These are phyloP conservation scores for Nothoprocta perdicaria DNA, from an alignment of 2,113 vertebrate genomes.

Conservation along the genomic window DNA sequence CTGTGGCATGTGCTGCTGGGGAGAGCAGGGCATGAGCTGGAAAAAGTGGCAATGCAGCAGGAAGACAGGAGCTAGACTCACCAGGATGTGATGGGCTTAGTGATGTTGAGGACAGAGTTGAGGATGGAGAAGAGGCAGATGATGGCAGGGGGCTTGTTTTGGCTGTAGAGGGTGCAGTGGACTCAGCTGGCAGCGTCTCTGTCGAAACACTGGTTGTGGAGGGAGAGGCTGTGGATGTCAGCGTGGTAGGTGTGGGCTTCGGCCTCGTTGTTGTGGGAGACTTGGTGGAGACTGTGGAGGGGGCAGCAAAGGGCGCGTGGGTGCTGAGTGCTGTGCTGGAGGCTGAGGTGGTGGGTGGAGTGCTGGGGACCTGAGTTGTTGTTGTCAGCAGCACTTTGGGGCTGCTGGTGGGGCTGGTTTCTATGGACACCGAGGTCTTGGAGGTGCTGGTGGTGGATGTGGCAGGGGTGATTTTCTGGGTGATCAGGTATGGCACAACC, in stretches of 20 bases:
- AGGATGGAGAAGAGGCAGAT: background rate
- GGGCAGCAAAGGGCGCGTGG: rapidly evolving
- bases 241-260: rapidly evolving
- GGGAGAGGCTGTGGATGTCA: background rate
- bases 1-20: rapidly evolving
- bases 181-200: background rate
- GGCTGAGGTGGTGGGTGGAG: rapidly evolving
- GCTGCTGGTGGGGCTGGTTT: background rate
- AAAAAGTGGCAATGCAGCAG: background rate
- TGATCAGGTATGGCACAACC: background rate
- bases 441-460: background rate
- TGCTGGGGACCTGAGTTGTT: background rate
- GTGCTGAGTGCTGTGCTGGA: background rate
- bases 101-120: background rate
- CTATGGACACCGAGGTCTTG: background rate
- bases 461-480: background rate
- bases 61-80: background rate
- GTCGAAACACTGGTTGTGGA: rapidly evolving
- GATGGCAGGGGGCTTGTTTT: background rate
- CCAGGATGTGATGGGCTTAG: background rate
- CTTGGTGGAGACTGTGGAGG: rapidly evolving
- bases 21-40: rapidly evolving
- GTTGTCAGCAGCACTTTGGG: background rate
- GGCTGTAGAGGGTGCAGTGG: background rate
- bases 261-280: rapidly evolving